Evolutionary conservation across 2,113 vertebrate species (phyloP), one percentile per base, ranked within the genome.

Genomic region (Delphinapterus leucas): DNA sequence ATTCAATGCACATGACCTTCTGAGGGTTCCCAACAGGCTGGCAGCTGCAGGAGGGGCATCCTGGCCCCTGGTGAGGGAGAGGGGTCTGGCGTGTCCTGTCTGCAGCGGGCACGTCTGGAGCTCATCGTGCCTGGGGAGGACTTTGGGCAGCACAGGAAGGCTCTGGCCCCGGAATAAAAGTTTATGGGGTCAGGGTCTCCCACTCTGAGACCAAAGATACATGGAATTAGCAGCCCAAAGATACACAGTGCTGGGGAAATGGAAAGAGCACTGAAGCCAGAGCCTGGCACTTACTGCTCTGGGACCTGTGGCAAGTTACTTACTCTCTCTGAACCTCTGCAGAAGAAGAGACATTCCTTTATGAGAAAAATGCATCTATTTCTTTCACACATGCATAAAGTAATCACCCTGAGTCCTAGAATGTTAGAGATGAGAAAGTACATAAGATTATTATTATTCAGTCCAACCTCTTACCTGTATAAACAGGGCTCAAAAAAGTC

Each of bases 1-100:
- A n/a, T 17, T 5, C 4, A 1, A 6, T 14, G 63, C 14, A 23
- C n/a, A 8, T 20, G 83, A 23, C 7, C 10, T 6, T 3, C 23
- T 7, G 11, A 17, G 33, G 41, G 25, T 21, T 44, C 49, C 70
- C 55, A 49, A 23, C 18, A 31, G 12, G 17, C 5, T 28, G 63
- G 74, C 3, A 0, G n/a, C 49, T 8, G 38, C 70, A 58, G 38
- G 31, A 36, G 49, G 20, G 3, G 18, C 0, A 0, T 73, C 47
- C 63, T 84, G 70, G 38, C 2, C 26, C 1, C 77, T 49, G 41
- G 31, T 15, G 47, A 33, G 58, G 47, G 28, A 44, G 21, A 9
- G 3, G 28, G 9, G 10, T 28, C 38, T 18, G 8, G n/a, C 2
- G 17, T 4, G 9, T 14, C 63, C 87, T 63, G 10, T 26, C 38